Evolutionary conservation across 2,888 invertebrate species (phyloP), one percentile per base, ranked within the genome.

Genomic region (Drosophila infuscata): DNA sequence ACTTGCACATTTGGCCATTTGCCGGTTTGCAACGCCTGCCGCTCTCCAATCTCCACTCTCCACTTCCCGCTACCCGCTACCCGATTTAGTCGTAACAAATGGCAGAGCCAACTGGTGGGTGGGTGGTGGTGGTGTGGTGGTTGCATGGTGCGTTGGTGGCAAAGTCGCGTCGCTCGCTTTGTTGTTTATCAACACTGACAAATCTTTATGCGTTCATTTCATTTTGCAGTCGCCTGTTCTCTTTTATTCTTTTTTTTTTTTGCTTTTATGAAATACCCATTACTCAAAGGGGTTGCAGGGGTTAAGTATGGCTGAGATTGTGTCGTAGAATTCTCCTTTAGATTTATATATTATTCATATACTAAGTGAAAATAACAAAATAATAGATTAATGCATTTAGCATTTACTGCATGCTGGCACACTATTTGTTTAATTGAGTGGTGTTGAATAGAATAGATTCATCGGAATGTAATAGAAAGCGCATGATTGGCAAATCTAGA

Each of bases 131-230:
- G 12, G 38, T 20, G 43, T 43, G 35, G 30, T 30, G 38, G 60
- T 32, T 9, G 43, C 12, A 17, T 43, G 74, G 53, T 29, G 32
- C n/a, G 17, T 38, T 56, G 35, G 30, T 35, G 49, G 53, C 53
- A 66, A 60, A 70, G 68, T 67, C 66, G 67, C 77, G 69, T 72
- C 70, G 79, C 72, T 61, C 77, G 81, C 82, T 79, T 84, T 90
- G 84, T 82, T 87, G 81, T 83, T 87, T 89, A 89, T 89, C 90
- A 80, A 74, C 89, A 79, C 71, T 85, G 85, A 85, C 85, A 90
- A 88, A 90, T 89, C 89, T 89, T 89, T 88, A 88, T 89, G 85
- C 82, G 89, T 90, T 85, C 88, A 88, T 80, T 82, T 78, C 68
- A 82, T 75, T 76, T 80, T 70, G 38, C 65, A 59, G 51, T 67